Percentiles rank a stretch among this genome's conserved stretches.
Conservation (phyloP, 2,113 vertebrate genomes). For the Elgaria multicarinata region DNA sequence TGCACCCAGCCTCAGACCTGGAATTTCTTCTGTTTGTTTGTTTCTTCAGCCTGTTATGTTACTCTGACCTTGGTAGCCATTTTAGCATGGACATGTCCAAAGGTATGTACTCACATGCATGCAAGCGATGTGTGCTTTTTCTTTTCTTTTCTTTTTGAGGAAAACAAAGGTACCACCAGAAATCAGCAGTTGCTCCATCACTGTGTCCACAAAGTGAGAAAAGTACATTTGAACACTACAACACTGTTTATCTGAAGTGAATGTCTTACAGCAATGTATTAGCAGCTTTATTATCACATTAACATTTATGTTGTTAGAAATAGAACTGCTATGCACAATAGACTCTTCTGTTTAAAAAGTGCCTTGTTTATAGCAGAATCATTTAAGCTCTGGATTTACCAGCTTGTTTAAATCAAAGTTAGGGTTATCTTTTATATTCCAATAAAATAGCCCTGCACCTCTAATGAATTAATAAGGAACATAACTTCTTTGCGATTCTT, state of each 20-base stretch:
- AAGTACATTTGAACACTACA: conserved; percentile 11
- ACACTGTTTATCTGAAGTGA: background rate
- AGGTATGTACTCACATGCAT: background rate
- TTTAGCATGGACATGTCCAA: background rate
- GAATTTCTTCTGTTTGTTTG: background rate
- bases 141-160: no score
- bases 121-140: background rate
- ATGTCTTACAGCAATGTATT: background rate
- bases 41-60: background rate
- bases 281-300: background rate
- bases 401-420: conserved; percentile 25
- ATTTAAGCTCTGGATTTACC: background rate
- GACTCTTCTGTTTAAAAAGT: background rate
- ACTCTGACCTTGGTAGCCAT: background rate
- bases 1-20: background rate
- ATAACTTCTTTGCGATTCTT: conserved; percentile 13
- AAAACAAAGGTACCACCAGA: background rate
- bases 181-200: background rate
- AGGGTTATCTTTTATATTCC: conserved; percentile 13
- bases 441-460: background rate
- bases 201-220: background rate
- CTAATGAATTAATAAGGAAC: conserved; percentile 13
- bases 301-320: conserved; percentile 5
- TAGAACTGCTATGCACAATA: background rate
- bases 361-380: conserved; percentile 14